phyloP scores from a whole-genome alignment of 2,888 invertebrate species.

The Eristalis arbustorum region DNA sequence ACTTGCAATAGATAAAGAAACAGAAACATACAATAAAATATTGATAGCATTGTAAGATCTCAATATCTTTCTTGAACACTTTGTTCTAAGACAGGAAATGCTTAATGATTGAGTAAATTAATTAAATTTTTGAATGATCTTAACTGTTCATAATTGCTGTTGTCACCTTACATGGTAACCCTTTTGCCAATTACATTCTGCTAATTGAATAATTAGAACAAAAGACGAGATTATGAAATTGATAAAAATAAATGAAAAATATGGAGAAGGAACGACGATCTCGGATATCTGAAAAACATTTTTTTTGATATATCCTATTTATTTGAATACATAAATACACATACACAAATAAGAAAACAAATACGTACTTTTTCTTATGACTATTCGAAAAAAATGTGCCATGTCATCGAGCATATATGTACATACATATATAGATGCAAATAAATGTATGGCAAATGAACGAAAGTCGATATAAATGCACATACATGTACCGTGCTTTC shows the following conservation, averaged over 20 bases:
- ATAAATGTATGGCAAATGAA: background rate
- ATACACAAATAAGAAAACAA: too few relatives aligned
- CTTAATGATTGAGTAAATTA: conserved; percentile 16
- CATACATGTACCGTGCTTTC: background rate
- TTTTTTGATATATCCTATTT: too few relatives aligned
- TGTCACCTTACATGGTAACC: conserved; percentile 38
- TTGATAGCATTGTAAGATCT: background rate
- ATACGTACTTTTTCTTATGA: too few relatives aligned
- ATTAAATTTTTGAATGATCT: conserved; percentile 11
- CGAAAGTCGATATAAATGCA: background rate
- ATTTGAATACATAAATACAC: too few relatives aligned
- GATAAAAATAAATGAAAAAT: background rate
- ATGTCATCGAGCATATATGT: too few relatives aligned
- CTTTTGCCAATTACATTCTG: conserved; percentile 32
- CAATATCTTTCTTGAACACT: background rate
- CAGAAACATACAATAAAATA: conserved; percentile 33
- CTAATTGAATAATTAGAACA: conserved; percentile 25
- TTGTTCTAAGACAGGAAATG: conserved; percentile 7
- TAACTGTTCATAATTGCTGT: conserved; percentile 28
- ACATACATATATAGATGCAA: background rate
- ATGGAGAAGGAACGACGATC: background rate
- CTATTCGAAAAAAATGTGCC: too few relatives aligned
- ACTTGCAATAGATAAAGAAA: conserved; percentile 32
- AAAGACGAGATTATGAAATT: background rate
- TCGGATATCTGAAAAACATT: background rate